A percentile compares a stretch with the other conserved stretches of the same genome.
Evolutionary conservation across 2,113 vertebrate species (phyloP).

Genomic region (human): DNA sequence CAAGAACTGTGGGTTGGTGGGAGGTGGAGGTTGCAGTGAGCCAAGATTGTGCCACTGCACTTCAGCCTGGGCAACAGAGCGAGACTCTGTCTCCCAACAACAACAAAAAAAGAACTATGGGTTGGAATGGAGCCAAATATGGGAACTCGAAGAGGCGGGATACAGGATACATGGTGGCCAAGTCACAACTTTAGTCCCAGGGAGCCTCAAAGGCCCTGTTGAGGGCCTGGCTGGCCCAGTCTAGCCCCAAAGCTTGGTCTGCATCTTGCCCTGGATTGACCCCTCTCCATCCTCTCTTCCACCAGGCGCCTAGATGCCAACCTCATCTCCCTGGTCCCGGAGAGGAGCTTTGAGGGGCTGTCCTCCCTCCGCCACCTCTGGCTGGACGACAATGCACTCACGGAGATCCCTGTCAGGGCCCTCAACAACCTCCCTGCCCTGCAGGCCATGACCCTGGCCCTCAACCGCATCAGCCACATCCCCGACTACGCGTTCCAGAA

Average conservation of each 20-base stretch:
- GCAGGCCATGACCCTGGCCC: constrained; percentile 97
- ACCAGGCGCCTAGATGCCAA: constrained; percentile 96
- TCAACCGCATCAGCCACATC: constrained; percentile 94
- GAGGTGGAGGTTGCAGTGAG: no score
- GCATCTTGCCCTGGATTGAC: background rate
- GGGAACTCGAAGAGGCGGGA: background rate
- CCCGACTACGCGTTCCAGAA: constrained; percentile 95
- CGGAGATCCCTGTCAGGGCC: constrained; percentile 92
- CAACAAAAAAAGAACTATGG: background rate
- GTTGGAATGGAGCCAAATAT: background rate
- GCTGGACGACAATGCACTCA: constrained; percentile 95
- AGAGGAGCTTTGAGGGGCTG: constrained; percentile 91
- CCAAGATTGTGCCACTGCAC: no score
- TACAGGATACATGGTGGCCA: background rate
- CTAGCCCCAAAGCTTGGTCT: background rate
- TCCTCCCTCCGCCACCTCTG: constrained; percentile 94
- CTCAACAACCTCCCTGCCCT: constrained; percentile 90
- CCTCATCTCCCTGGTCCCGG: constrained; percentile 92
- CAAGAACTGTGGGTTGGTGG: background rate
- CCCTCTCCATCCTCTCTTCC: constrained; percentile 69
- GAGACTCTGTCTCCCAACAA: no score
- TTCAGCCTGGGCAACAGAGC: no score
- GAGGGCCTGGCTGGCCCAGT: background rate
- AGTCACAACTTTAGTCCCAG: background rate
- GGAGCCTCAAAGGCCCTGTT: no score